Percentiles rank a stretch among this genome's conserved stretches.
Evolutionary conservation across 2,113 vertebrate genomes (phyloP).

Genomic region (Leptodactylus fuscus): DNA sequence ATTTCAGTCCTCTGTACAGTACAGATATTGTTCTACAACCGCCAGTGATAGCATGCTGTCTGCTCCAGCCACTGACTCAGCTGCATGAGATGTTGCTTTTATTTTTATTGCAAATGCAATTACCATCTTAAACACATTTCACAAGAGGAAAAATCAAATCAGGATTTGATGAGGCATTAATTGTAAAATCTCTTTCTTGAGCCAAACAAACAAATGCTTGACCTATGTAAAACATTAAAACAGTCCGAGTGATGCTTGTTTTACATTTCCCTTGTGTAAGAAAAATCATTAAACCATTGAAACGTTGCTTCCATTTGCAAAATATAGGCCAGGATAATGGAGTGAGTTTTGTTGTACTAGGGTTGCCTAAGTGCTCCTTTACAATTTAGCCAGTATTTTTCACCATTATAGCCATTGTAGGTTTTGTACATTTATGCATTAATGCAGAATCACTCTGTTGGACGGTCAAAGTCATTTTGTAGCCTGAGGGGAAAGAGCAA

Average conservation of each 20-base stretch:
- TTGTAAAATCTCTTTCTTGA: slow-evolving; percentile 53
- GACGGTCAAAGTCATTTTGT: background rate
- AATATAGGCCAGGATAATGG: slow-evolving; percentile 45
- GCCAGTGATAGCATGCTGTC: background rate
- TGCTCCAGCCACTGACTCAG: background rate
- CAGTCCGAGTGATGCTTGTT: slow-evolving; percentile 56
- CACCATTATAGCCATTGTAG: background rate
- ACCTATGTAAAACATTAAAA: slow-evolving; percentile 58
- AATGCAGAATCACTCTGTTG: background rate
- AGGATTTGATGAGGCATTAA: slow-evolving; percentile 56
- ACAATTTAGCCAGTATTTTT: slow-evolving; percentile 1
- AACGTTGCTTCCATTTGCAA: slow-evolving; percentile 54
- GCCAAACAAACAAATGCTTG: slow-evolving; percentile 55
- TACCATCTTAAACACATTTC: slow-evolving; percentile 38
- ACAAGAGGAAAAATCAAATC: slow-evolving; percentile 50
- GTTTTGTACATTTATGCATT: slow-evolving; percentile 1
- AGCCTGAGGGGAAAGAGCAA: background rate
- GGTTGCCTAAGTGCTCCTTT: slow-evolving; percentile 5
- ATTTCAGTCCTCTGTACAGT: background rate
- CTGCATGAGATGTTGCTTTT: slow-evolving; percentile 24
- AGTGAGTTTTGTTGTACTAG: slow-evolving; percentile 13
- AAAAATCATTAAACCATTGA: slow-evolving; percentile 60
- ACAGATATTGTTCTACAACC: background rate
- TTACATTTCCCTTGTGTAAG: slow-evolving; percentile 56
- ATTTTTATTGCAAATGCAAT: slow-evolving; percentile 46